Conservation (phyloP, 1,140 invertebrate genomes). For the Hypothenemus hampei region DNA sequence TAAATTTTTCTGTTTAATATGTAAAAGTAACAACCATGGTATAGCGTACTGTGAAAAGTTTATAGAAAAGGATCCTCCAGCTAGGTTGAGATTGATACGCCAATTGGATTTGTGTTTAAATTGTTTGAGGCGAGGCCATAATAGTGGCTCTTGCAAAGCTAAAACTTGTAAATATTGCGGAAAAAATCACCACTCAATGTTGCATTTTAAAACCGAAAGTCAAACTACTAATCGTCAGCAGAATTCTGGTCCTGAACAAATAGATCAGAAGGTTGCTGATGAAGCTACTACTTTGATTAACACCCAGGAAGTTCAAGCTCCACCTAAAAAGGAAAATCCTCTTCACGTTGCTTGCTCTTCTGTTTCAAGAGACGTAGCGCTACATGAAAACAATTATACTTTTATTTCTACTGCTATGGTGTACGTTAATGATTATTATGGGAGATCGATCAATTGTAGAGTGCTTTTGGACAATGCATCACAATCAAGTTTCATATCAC, state of each 20-base stretch:
- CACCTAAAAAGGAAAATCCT: too few relatives aligned
- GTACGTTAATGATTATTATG: constrained; percentile 1
- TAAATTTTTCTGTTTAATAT: too few relatives aligned
- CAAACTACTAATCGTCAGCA: background rate
- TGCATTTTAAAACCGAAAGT: background rate
- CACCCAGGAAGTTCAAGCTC: too few relatives aligned
- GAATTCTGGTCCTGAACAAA: background rate
- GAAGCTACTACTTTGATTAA: background rate
- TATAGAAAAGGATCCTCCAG: background rate
- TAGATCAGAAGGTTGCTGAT: background rate
- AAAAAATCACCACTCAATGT: background rate
- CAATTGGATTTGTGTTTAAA: background rate
- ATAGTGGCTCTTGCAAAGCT: too few relatives aligned
- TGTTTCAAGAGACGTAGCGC: background rate
- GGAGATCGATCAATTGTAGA: background rate
- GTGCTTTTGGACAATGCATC: constrained; percentile 1
- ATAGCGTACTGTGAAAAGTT: background rate
- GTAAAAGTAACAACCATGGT: background rate
- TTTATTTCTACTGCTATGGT: constrained; percentile 4
- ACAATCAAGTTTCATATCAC: constrained; percentile 11
- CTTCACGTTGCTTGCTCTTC: too few relatives aligned
- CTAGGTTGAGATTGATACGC: background rate
- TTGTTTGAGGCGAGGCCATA: background rate
- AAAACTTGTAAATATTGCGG: background rate
- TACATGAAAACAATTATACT: constrained; percentile 1